Evolutionary conservation across 2,113 vertebrate genomes (phyloP).

Genomic region (Antechinus flavipes): DNA sequence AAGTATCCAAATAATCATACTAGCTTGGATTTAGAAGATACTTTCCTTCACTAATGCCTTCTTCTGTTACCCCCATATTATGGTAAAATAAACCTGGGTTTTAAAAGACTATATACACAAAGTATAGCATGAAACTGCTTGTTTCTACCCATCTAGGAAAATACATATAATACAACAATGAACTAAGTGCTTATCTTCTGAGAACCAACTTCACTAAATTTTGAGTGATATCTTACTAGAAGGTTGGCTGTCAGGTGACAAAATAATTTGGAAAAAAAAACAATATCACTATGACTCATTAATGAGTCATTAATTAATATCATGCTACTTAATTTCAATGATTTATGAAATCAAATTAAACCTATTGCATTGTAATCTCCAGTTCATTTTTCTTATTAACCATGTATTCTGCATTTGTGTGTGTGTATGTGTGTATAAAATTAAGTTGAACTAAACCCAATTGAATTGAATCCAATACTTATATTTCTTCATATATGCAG

Average conservation of each 20-base stretch:
- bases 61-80: neutral
- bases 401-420: neutral
- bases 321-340: neutral
- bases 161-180: neutral
- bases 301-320: neutral
- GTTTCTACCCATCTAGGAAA: neutral
- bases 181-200: neutral
- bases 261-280: neutral
- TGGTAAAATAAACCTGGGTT: neutral
- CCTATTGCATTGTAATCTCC: neutral
- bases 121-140: neutral
- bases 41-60: neutral
- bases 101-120: neutral
- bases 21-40: neutral
- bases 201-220: neutral
- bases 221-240: neutral
- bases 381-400: neutral
- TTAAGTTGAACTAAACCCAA: too few relatives aligned
- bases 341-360: neutral
- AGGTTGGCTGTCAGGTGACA: neutral
- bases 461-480: too few relatives aligned
- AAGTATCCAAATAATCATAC: neutral
- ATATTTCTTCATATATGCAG: too few relatives aligned
- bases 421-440: too few relatives aligned
- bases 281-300: too few relatives aligned